Evolutionary conservation across 2,113 vertebrate species (phyloP).

Genomic region (Uropsilus gracilis): DNA sequence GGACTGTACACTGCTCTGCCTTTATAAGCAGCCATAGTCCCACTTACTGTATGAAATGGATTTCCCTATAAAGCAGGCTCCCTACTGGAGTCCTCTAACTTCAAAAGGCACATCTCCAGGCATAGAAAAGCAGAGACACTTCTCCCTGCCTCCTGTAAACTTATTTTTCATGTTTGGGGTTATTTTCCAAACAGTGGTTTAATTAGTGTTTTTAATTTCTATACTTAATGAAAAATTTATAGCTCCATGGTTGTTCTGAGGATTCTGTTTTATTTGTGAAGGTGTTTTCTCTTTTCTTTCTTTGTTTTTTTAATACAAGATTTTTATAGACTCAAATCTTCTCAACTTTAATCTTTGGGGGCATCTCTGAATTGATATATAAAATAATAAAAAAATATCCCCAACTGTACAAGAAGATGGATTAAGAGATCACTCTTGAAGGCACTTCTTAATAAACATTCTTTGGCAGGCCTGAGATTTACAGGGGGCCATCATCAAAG

Average conservation of each 20-base stretch:
- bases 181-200: conserved; percentile 60
- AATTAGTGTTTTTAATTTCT: conserved; percentile 69
- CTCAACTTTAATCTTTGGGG: conserved; percentile 53
- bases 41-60: not conserved
- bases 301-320: conserved; percentile 17
- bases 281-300: not conserved
- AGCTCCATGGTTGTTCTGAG: not conserved
- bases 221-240: conserved; percentile 70
- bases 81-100: not conserved
- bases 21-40: not conserved
- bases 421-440: conserved; percentile 72
- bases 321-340: conserved; percentile 58
- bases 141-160: not conserved
- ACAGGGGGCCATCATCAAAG: conserved; percentile 65
- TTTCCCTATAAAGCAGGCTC: not conserved
- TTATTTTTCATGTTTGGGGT: conserved; percentile 61
- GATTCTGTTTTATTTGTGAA: not conserved
- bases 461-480: conserved; percentile 72
- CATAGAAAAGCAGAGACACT: conserved; percentile 4
- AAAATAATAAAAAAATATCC: conserved; percentile 62
- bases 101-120: conserved; percentile 51
- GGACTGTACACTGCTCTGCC: no score
- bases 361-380: conserved; percentile 67
- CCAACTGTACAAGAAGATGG: not conserved
- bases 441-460: conserved; percentile 65